These are phyloP conservation scores for Tyto alba DNA, from an alignment of 2,113 vertebrate genomes.

Conservation along the genomic window DNA sequence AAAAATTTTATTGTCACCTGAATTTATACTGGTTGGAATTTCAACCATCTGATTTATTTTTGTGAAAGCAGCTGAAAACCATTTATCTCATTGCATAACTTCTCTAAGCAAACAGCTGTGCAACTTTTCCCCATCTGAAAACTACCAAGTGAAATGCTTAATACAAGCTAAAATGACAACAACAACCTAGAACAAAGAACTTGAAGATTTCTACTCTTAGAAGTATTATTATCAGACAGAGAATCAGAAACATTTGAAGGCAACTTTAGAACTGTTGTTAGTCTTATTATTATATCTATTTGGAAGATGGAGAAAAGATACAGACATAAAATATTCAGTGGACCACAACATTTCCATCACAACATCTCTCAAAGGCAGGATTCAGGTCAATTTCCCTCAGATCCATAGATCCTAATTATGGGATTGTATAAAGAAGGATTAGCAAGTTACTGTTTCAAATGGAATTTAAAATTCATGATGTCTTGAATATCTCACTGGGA, in stretches of 20 bases:
- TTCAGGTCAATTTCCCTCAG: background rate
- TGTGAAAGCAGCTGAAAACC: background rate
- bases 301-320: background rate
- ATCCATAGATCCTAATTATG: background rate
- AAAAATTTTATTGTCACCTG: background rate
- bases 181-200: background rate
- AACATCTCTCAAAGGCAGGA: background rate
- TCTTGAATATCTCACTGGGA: background rate
- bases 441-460: background rate
- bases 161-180: background rate
- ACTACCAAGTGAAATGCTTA: background rate
- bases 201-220: background rate
- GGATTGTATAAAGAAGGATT: background rate
- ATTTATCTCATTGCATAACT: background rate
- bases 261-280: background rate
- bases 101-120: background rate
- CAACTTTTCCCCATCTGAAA: background rate
- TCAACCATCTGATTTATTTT: background rate
- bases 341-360: background rate
- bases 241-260: background rate
- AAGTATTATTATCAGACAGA: background rate
- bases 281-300: background rate
- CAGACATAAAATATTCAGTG: background rate
- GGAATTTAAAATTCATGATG: background rate
- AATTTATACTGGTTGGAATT: background rate